Evolutionary conservation across 2,113 vertebrate species (phyloP).

Genomic region (Toxostoma redivivum): DNA sequence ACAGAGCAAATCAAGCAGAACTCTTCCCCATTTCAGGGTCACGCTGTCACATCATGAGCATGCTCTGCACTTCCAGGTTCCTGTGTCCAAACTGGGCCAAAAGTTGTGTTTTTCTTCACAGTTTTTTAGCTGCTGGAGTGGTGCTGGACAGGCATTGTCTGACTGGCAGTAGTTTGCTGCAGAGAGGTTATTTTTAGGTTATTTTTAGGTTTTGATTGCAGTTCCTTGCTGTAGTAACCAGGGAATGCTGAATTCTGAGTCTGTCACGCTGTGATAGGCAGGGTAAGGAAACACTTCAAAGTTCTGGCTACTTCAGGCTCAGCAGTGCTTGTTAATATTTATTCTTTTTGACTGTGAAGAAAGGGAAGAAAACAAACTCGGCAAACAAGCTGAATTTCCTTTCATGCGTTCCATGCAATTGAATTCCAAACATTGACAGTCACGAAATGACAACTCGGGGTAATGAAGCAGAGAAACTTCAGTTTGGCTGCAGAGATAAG

Average conservation of each 20-base stretch:
- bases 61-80: not conserved
- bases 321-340: not conserved
- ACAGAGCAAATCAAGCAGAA: not conserved
- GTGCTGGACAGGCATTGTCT: not conserved
- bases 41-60: rapidly evolving
- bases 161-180: not conserved
- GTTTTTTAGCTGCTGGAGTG: not conserved
- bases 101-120: not conserved
- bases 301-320: not conserved
- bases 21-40: not conserved
- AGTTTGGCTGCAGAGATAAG: not conserved
- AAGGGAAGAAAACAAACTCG: not conserved
- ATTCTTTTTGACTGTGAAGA: not conserved
- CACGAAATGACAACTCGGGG: not conserved
- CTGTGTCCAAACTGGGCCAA: not conserved
- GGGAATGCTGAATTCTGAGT: not conserved
- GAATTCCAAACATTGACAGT: not conserved
- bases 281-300: not conserved
- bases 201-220: not conserved
- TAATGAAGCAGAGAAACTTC: not conserved
- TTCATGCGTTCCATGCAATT: not conserved
- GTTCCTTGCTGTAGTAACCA: not conserved
- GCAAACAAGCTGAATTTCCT: not conserved
- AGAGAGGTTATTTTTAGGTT: not conserved
- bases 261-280: not conserved